These are phyloP conservation scores for Ylistrum balloti DNA, from an alignment of 1,140 invertebrate genomes.

Conservation along the genomic window DNA sequence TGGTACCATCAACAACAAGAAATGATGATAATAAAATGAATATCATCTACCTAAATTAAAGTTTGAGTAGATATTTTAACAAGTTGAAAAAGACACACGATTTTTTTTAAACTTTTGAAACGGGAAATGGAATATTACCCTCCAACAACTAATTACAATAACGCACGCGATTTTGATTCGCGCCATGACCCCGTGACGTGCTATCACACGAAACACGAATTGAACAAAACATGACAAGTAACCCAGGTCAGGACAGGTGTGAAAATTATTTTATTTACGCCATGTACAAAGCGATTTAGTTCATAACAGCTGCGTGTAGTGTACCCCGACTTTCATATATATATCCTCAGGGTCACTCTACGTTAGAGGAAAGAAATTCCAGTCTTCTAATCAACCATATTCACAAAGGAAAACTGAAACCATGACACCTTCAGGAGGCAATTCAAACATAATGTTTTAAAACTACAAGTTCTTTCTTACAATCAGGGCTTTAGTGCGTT, in stretches of 20 bases:
- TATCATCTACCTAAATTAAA: too few species aligned
- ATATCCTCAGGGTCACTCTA: background rate
- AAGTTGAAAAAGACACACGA: background rate
- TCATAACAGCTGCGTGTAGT: conserved; percentile 3
- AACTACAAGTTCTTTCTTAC: background rate
- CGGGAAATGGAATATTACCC: background rate
- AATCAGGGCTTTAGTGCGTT: background rate
- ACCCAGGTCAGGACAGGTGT: conserved; percentile 10
- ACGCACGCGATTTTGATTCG: background rate
- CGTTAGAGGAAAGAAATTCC: background rate
- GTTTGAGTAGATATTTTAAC: too few species aligned
- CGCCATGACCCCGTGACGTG: conserved; percentile 19
- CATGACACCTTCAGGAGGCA: background rate
- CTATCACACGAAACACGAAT: background rate
- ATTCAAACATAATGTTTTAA: background rate
- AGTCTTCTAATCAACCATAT: background rate
- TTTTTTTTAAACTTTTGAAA: background rate
- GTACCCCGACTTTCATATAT: background rate
- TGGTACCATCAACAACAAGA: too few species aligned
- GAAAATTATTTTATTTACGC: conserved; percentile 17
- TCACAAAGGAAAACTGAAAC: background rate
- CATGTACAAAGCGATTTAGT: conserved; percentile 4
- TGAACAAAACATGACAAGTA: conserved; percentile 1
- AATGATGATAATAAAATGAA: too few species aligned
- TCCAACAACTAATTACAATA: background rate